Evolutionary conservation across 1,140 invertebrate genomes (phyloP).

Genomic region (Hetaerina americana): DNA sequence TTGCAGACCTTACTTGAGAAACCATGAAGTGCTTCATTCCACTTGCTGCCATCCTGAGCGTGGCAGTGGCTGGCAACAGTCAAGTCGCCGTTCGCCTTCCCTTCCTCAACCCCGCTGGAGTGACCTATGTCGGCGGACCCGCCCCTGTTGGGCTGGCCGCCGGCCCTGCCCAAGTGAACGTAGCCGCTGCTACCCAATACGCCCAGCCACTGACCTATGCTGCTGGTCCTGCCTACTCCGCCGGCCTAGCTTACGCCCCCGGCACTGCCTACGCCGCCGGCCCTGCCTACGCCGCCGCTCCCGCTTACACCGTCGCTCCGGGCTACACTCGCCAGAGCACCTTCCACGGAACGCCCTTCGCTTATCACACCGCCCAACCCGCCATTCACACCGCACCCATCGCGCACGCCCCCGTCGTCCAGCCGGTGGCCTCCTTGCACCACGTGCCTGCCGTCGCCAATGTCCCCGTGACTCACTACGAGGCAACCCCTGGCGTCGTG

Average conservation of each 20-base stretch:
- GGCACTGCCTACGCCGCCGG: constrained; percentile 13
- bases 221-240: neutral
- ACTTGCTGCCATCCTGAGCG: neutral
- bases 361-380: constrained; percentile 25
- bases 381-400: constrained; percentile 26
- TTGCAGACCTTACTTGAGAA: neutral
- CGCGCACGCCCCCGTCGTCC: constrained; percentile 22
- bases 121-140: constrained; percentile 29
- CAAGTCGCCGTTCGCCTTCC: constrained; percentile 30
- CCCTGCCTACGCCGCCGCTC: constrained; percentile 7
- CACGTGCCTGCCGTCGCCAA: constrained; percentile 35
- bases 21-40: neutral
- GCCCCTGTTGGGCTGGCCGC: constrained; percentile 20
- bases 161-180: too few relatives aligned
- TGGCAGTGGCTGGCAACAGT: constrained; percentile 15
- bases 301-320: constrained; percentile 4
- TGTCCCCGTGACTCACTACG: constrained; percentile 35
- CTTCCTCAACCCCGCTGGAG: constrained; percentile 33
- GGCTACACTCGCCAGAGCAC: too few relatives aligned
- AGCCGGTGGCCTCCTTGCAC: constrained; percentile 34
- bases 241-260: constrained; percentile 9
- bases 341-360: too few relatives aligned
- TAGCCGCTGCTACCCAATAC: too few relatives aligned
- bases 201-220: neutral
- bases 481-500: constrained; percentile 35